Evolutionary conservation across 1,140 invertebrate genomes (phyloP).

Genomic region (Leptestheria dahalacensis): DNA sequence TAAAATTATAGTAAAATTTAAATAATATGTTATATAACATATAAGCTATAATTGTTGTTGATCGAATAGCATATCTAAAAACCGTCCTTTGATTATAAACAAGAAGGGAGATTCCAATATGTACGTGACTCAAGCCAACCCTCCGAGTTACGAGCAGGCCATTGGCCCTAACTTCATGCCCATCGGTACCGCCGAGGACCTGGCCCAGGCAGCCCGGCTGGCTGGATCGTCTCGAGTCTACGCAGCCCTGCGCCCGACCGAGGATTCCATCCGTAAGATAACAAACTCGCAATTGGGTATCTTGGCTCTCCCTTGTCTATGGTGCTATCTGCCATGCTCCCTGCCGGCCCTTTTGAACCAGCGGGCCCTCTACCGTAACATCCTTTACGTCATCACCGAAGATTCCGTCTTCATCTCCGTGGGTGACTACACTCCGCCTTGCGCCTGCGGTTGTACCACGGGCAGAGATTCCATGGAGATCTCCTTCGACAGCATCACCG

Average conservation of each 20-base stretch:
- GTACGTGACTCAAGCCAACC: not conserved
- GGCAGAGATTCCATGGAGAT: not conserved
- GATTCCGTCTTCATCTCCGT: not conserved
- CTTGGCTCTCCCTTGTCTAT: not conserved
- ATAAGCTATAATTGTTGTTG: not conserved
- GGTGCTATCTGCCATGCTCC: not conserved
- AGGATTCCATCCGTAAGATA: not conserved
- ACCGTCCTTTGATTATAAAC: too few species aligned
- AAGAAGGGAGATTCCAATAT: not conserved
- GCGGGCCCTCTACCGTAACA: not conserved
- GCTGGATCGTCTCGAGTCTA: not conserved
- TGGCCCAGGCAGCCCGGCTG: not conserved
- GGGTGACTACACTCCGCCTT: not conserved
- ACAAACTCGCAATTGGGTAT: not conserved
- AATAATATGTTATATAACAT: too few species aligned
- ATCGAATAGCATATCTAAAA: not conserved
- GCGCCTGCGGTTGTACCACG: not conserved
- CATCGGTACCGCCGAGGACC: not conserved
- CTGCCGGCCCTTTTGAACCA: not conserved
- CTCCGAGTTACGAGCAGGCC: not conserved
- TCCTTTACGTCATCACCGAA: not conserved
- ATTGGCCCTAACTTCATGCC: not conserved
- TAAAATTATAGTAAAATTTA: too few species aligned
- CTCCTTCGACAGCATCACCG: not conserved
- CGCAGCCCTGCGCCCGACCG: not conserved